phyloP scores from a whole-genome alignment of 2,888 invertebrate species.

The Clitarchus hookeri region DNA sequence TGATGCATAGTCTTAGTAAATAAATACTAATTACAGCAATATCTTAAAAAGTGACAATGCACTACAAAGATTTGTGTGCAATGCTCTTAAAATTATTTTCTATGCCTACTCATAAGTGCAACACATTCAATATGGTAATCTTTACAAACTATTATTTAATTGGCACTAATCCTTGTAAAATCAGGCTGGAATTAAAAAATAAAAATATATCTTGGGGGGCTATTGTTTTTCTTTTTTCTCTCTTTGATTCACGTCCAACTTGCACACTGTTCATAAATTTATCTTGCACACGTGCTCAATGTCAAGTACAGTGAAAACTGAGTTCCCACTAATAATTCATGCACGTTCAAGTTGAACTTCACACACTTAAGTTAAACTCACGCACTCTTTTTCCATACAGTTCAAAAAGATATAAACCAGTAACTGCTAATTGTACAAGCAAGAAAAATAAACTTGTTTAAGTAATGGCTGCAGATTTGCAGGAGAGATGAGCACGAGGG shows the following conservation, averaged over 20 bases:
- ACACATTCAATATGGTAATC: constrained; percentile 36
- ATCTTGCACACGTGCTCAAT: constrained; percentile 7
- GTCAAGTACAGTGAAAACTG: background rate
- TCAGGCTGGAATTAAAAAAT: constrained; percentile 37
- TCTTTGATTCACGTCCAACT: constrained; percentile 35
- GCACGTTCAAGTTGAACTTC: constrained; percentile 22
- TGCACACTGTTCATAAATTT: constrained; percentile 26
- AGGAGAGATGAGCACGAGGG: constrained; percentile 37
- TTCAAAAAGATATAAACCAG: background rate
- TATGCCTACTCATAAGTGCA: constrained; percentile 39
- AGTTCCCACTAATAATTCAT: constrained; percentile 25
- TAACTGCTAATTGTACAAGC: constrained; percentile 30
- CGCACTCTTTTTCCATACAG: constrained; percentile 22
- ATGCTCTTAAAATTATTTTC: constrained; percentile 40
- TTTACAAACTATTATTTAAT: constrained; percentile 9
- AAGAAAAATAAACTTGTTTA: constrained; percentile 30
- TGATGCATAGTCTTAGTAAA: constrained; percentile 4
- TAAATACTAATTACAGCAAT: constrained; percentile 38
- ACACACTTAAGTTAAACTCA: constrained; percentile 29
- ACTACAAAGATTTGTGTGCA: constrained; percentile 37
- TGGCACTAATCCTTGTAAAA: constrained; percentile 42
- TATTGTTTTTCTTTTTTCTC: constrained; percentile 28
- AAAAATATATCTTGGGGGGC: constrained; percentile 34
- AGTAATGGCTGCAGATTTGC: constrained; percentile 35
- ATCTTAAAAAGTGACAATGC: constrained; percentile 35